phyloP scores from a whole-genome alignment of 2,888 invertebrate species.

The Drosophila mayaguana region DNA sequence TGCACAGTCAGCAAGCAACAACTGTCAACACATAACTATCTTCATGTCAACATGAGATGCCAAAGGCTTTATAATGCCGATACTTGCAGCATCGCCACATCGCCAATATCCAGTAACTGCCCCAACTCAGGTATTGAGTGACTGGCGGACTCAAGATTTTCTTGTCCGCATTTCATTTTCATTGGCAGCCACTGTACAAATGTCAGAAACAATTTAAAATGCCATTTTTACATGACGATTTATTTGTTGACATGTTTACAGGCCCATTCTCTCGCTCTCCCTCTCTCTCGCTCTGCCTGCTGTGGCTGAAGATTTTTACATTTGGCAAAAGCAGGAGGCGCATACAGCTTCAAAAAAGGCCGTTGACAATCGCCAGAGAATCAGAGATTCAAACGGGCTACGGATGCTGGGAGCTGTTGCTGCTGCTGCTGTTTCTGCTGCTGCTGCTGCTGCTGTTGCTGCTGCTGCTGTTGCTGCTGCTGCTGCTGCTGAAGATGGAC shows the following conservation, averaged over 20 bases:
- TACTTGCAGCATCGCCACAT: constrained; percentile 25
- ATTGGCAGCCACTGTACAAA: constrained; percentile 77
- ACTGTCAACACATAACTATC: constrained; percentile 33
- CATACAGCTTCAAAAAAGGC: constrained; percentile 45
- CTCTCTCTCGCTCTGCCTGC: neutral
- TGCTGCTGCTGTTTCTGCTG: neutral
- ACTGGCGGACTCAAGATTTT: constrained; percentile 52
- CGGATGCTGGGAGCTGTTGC: constrained; percentile 11
- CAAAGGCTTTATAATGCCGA: constrained; percentile 37
- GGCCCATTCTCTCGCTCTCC: constrained; percentile 39
- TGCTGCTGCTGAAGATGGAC: constrained; percentile 60
- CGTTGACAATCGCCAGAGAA: constrained; percentile 51
- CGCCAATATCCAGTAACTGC: constrained; percentile 42
- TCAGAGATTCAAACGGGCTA: constrained; percentile 39
- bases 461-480: neutral
- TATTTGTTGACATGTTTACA: constrained; percentile 78
- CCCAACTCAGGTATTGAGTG: constrained; percentile 43
- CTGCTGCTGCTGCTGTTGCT: constrained; percentile 3
- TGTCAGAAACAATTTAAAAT: constrained; percentile 83
- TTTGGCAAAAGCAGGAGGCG: constrained; percentile 24
- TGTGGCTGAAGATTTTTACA: constrained; percentile 55
- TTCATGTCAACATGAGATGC: constrained; percentile 37
- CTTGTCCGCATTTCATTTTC: constrained; percentile 75
- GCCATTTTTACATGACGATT: constrained; percentile 83
- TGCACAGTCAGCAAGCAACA: constrained; percentile 27